phyloP scores from a whole-genome alignment of 2,113 vertebrate genomes.

The Lasiurus cinereus region DNA sequence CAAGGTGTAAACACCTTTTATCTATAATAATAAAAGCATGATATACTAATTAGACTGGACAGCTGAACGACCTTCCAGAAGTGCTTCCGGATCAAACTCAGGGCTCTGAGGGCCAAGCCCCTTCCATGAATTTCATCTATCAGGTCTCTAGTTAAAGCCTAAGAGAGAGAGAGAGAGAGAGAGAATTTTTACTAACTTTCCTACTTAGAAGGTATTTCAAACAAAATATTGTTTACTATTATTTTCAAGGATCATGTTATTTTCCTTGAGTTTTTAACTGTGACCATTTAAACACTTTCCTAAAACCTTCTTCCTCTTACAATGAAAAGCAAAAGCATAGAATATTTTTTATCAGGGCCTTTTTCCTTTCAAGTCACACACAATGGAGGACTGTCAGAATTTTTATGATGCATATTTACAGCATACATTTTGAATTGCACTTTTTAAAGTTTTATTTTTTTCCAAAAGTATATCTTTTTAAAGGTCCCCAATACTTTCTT shows the following conservation, averaged over 20 bases:
- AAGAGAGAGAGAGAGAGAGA: too few relatives aligned
- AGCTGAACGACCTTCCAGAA: too few relatives aligned
- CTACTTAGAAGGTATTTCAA: neutral
- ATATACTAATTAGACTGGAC: too few relatives aligned
- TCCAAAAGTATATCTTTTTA: neutral
- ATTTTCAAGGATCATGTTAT: neutral
- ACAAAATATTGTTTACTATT: neutral
- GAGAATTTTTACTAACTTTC: neutral
- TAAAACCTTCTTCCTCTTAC: neutral
- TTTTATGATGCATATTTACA: neutral
- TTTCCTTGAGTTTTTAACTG: neutral
- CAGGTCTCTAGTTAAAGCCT: neutral
- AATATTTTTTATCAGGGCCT: neutral
- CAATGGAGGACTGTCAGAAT: neutral
- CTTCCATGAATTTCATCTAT: too few relatives aligned
- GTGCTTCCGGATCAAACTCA: too few relatives aligned
- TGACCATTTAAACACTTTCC: neutral
- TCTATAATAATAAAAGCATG: too few relatives aligned
- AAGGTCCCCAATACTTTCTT: neutral
- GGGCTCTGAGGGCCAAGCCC: too few relatives aligned
- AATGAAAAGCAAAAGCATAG: neutral
- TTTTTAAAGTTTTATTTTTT: neutral
- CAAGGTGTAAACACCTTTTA: neutral
- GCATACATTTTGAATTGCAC: neutral
- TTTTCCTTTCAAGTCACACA: neutral